Percentiles rank a stretch among this genome's conserved stretches.
phyloP scores from a whole-genome alignment of 2,113 vertebrate genomes.

The Lagopus muta region DNA sequence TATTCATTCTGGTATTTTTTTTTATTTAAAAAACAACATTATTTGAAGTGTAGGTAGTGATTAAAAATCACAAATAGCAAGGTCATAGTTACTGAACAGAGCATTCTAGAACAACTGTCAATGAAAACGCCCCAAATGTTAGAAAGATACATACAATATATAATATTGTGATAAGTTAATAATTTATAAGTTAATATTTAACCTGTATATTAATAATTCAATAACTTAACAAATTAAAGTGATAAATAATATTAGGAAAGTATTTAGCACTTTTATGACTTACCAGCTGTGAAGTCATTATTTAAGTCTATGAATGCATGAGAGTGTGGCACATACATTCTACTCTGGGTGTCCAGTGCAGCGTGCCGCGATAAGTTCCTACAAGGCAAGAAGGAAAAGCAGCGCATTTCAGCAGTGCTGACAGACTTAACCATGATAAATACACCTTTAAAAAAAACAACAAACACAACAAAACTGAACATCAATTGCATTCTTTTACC shows the following conservation, averaged over 20 bases:
- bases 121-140: neutral
- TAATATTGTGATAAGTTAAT: neutral
- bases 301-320: conserved; percentile 95
- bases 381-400: conserved; percentile 21
- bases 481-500: neutral
- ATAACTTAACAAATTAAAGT: no score
- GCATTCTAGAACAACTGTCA: neutral
- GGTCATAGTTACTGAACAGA: neutral
- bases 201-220: no score
- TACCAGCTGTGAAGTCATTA: conserved; percentile 95
- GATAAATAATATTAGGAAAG: neutral
- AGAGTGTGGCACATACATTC: conserved; percentile 88
- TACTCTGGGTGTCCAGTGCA: conserved; percentile 69
- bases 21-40: neutral
- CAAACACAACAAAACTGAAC: neutral
- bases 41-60: neutral
- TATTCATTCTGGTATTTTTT: neutral
- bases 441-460: neutral
- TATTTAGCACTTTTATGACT: conserved; percentile 61
- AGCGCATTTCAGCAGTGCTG: neutral
- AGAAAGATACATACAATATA: neutral
- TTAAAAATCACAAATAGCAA: neutral
- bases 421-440: neutral
- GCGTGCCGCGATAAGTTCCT: conserved; percentile 82
- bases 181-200: no score